phyloP scores from a whole-genome alignment of 2,888 invertebrate genomes.

The Netelia fuscicornis region DNA sequence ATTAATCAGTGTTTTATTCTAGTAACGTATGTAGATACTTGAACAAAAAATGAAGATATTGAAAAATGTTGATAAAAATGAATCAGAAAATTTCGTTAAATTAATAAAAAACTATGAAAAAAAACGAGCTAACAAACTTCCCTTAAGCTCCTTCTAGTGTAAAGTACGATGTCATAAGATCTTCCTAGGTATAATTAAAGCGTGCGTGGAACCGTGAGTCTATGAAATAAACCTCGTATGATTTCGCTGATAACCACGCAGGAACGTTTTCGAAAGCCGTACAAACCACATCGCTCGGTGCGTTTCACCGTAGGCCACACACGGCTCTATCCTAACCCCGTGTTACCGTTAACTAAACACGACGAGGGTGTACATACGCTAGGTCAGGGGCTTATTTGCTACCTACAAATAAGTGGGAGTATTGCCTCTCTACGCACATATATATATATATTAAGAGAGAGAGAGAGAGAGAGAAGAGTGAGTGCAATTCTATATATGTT shows the following conservation, averaged over 20 bases:
- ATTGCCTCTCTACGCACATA: constrained; percentile 28
- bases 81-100: not conserved
- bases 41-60: not conserved
- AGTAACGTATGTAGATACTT: too few relatives aligned
- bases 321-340: constrained; percentile 31
- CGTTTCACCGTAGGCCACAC: constrained; percentile 17
- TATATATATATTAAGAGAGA: constrained; percentile 3
- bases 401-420: constrained; percentile 49
- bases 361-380: constrained; percentile 12
- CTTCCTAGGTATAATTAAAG: constrained; percentile 8
- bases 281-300: constrained; percentile 23
- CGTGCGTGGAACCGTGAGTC: constrained; percentile 28
- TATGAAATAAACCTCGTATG: constrained; percentile 54
- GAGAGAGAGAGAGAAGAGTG: constrained; percentile 7
- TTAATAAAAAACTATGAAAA: not conserved
- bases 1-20: too few relatives aligned
- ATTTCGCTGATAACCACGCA: constrained; percentile 54
- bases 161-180: not conserved
- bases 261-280: constrained; percentile 26
- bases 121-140: not conserved
- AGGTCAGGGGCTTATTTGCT: constrained; percentile 51
- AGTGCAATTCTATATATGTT: too few relatives aligned
- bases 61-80: not conserved
- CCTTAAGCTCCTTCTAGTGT: too few relatives aligned
- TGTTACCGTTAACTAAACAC: constrained; percentile 57